Percentiles rank a stretch among this genome's conserved stretches.
Evolutionary conservation across 1,140 invertebrate genomes (phyloP).

Genomic region (Drosophila lini): DNA sequence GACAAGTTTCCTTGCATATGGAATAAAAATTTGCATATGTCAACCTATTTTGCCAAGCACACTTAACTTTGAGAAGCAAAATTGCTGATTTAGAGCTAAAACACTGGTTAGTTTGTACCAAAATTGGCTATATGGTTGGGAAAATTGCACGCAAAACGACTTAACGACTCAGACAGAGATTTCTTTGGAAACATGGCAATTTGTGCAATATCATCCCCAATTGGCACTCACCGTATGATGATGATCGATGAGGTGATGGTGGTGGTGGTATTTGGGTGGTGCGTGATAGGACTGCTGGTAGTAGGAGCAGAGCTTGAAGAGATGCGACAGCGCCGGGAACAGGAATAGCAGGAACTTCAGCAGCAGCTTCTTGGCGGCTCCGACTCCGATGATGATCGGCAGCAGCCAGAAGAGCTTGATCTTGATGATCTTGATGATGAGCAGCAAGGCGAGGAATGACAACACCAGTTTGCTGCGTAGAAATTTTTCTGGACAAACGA

Average conservation of each 20-base stretch:
- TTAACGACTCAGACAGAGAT: constrained; percentile 1
- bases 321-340: constrained; percentile 91
- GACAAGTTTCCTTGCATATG: neutral
- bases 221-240: constrained; percentile 85
- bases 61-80: neutral
- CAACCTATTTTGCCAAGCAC: neutral
- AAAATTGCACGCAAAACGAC: neutral
- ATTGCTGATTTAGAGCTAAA: neutral
- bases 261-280: constrained; percentile 93
- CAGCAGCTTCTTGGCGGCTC: constrained; percentile 92
- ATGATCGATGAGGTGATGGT: constrained; percentile 89
- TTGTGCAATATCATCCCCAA: constrained; percentile 19
- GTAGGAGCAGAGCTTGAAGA: constrained; percentile 93
- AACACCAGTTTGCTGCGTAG: constrained; percentile 90
- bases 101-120: neutral
- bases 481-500: constrained; percentile 88
- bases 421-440: constrained; percentile 92
- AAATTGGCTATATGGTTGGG: neutral
- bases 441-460: constrained; percentile 89
- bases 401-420: constrained; percentile 91
- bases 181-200: constrained; percentile 9
- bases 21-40: neutral
- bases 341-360: constrained; percentile 92
- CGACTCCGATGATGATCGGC: constrained; percentile 90
- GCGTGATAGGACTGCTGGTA: constrained; percentile 89